A percentile compares a stretch with the other conserved stretches of the same genome.
Evolutionary conservation across 1,140 invertebrate genomes (phyloP).

Genomic region (Bombus confusus): DNA sequence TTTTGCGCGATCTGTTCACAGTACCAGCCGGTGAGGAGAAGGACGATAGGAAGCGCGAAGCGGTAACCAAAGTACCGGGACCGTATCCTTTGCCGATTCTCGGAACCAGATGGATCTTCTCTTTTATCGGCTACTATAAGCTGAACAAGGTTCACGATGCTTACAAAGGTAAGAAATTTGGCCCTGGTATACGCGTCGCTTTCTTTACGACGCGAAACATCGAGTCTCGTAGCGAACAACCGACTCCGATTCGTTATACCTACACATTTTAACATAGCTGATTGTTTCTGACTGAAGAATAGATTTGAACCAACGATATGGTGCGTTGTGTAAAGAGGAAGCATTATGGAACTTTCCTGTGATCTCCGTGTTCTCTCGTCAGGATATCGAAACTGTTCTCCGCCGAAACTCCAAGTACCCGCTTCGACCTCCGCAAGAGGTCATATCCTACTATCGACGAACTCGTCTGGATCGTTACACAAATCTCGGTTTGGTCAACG

Average conservation of each 20-base stretch:
- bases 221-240: not conserved
- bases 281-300: constrained; percentile 79
- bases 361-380: constrained; percentile 89
- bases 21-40: constrained; percentile 26
- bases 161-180: constrained; percentile 86
- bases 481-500: constrained; percentile 90
- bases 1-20: constrained; percentile 9
- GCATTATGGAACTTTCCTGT: constrained; percentile 89
- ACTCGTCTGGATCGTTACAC: constrained; percentile 90
- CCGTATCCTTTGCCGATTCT: constrained; percentile 88
- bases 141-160: constrained; percentile 90
- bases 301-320: constrained; percentile 85
- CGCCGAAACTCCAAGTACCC: constrained; percentile 88
- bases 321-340: constrained; percentile 90
- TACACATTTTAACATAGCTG: constrained; percentile 63
- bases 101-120: constrained; percentile 92
- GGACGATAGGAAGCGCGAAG: constrained; percentile 59
- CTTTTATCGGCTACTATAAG: constrained; percentile 86
- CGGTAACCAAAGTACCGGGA: constrained; percentile 85
- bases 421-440: constrained; percentile 91
- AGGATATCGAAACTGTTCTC: constrained; percentile 90
- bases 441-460: constrained; percentile 89
- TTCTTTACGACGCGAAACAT: too few species aligned
- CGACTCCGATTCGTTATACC: too few species aligned
- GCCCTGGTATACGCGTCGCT: not conserved